phyloP scores from a whole-genome alignment of 2,797 vertebrate species.

The Cirrhinus mrigala region DNA sequence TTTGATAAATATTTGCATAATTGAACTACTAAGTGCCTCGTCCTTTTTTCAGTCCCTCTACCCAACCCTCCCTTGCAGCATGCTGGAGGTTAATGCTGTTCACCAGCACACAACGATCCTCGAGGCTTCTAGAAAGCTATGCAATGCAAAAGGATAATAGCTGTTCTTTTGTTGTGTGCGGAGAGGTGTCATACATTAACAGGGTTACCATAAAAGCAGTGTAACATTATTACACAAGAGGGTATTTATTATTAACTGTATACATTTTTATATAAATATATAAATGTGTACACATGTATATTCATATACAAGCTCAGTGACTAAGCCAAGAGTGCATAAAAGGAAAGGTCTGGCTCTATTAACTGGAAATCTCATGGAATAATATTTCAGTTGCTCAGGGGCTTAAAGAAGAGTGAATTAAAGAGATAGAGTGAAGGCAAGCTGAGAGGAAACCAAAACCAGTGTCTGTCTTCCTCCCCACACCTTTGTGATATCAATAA shows the following conservation, averaged over 20 bases:
- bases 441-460: slow-evolving; percentile 38
- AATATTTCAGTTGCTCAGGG: slow-evolving; percentile 15
- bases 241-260: background rate
- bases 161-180: background rate
- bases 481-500: slow-evolving; percentile 63
- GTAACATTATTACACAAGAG: background rate
- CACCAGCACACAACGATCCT: background rate
- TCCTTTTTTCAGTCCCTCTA: slow-evolving; percentile 9
- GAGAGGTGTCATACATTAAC: background rate
- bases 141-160: background rate
- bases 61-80: background rate
- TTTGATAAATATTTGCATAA: slow-evolving; percentile 58
- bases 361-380: slow-evolving; percentile 29
- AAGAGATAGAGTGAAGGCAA: slow-evolving; percentile 23
- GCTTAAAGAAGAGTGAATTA: slow-evolving; percentile 32
- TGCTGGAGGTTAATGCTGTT: slow-evolving; percentile 19
- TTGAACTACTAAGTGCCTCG: slow-evolving; percentile 37
- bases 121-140: slow-evolving; percentile 1
- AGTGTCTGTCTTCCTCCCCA: slow-evolving; percentile 47
- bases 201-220: background rate
- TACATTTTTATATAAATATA: background rate
- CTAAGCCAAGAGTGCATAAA: background rate
- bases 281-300: background rate
- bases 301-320: background rate
- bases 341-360: slow-evolving; percentile 21